These are phyloP conservation scores for Avahi laniger DNA, from an alignment of 2,797 vertebrate genomes.

Conservation along the genomic window DNA sequence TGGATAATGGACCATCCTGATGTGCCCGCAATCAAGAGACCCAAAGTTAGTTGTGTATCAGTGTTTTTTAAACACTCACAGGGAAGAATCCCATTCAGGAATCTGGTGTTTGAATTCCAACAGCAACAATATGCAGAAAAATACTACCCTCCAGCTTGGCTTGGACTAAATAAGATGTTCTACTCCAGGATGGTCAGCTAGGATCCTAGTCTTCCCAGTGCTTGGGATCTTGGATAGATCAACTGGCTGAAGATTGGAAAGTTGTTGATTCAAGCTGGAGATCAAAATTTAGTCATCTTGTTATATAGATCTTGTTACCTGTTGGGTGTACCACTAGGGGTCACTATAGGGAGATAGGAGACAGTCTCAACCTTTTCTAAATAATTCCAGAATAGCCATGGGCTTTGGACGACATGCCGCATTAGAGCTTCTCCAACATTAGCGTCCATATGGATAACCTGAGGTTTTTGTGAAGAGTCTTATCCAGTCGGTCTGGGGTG, in stretches of 20 bases:
- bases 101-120: neutral
- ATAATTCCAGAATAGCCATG: neutral
- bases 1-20: neutral
- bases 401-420: neutral
- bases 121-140: neutral
- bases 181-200: neutral
- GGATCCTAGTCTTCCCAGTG: neutral
- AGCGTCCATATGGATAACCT: neutral
- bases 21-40: neutral
- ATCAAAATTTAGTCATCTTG: neutral
- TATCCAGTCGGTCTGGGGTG: neutral
- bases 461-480: neutral
- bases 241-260: neutral
- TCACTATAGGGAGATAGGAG: constrained; percentile 67
- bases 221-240: neutral
- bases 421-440: neutral
- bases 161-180: neutral
- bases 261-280: neutral
- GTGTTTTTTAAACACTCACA: constrained; percentile 6
- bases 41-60: neutral
- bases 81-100: neutral
- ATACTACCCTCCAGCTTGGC: neutral
- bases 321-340: constrained; percentile 68
- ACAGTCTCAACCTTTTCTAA: neutral
- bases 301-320: neutral